Percentiles rank a stretch among this genome's conserved stretches.
phyloP scores from a whole-genome alignment of 2,888 invertebrate genomes.

The Diogma glabrata region DNA sequence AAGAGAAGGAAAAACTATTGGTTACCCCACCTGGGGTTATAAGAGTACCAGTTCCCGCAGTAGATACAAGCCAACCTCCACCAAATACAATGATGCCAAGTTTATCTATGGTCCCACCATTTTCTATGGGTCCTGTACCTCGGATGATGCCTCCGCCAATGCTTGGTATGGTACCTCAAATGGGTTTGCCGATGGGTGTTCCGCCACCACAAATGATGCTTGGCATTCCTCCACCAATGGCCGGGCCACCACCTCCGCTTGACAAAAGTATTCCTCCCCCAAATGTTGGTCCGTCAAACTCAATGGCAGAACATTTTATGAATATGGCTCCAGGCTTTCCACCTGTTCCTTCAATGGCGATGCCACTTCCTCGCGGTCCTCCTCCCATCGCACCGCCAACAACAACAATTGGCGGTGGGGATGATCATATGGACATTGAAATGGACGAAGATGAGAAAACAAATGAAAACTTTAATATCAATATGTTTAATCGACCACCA shows the following conservation, averaged over 20 bases:
- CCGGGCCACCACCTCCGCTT: conserved; percentile 32
- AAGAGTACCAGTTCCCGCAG: conserved; percentile 21
- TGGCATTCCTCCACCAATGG: conserved; percentile 33
- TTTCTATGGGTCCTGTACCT: conserved; percentile 34
- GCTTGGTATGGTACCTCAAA: conserved; percentile 19
- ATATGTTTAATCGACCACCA: conserved; percentile 38
- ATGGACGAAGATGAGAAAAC: conserved; percentile 44
- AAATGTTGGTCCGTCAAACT: conserved; percentile 23
- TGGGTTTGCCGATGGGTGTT: conserved; percentile 25
- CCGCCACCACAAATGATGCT: conserved; percentile 36
- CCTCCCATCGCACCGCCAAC: conserved; percentile 31
- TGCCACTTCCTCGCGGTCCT: conserved; percentile 21
- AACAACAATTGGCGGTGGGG: conserved; percentile 35
- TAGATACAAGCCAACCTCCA: conserved; percentile 55
- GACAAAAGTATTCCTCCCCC: conserved; percentile 26
- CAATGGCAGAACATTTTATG: conserved; percentile 15
- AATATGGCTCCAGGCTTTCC: conserved; percentile 16
- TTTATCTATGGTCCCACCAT: conserved; percentile 34
- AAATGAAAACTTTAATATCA: conserved; percentile 24
- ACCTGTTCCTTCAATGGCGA: conserved; percentile 17
- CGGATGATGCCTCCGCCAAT: conserved; percentile 26
- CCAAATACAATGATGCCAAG: conserved; percentile 29
- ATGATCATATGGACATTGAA: conserved; percentile 73
- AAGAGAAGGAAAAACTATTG: conserved; percentile 25
- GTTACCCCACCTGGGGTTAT: conserved; percentile 19